phyloP scores from a whole-genome alignment of 2,888 invertebrate genomes.

The Synergus itoensis region DNA sequence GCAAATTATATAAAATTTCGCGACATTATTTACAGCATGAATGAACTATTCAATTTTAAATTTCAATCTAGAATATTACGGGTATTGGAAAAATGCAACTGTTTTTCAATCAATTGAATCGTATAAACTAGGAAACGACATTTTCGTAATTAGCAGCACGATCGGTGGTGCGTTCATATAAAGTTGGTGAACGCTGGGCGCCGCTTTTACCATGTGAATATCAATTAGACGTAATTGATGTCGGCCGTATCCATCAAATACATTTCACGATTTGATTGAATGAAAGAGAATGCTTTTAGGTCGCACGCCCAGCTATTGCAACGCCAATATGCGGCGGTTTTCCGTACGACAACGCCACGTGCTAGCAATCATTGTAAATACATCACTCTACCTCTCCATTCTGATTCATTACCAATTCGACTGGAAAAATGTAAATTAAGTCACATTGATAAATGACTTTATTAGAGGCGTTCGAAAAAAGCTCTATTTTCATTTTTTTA shows the following conservation, averaged over 20 bases:
- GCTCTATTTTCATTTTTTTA: not conserved
- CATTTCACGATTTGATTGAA: slow-evolving; percentile 42
- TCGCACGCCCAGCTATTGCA: not conserved
- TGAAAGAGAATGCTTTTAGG: slow-evolving; percentile 39
- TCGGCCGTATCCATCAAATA: slow-evolving; percentile 50
- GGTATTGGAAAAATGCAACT: not conserved
- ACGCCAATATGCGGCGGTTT: slow-evolving; percentile 30
- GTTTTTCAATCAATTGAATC: slow-evolving; percentile 4
- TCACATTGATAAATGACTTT: slow-evolving; percentile 30
- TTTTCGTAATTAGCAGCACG: slow-evolving; percentile 31
- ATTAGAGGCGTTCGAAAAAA: not conserved
- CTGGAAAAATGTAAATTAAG: slow-evolving; percentile 17
- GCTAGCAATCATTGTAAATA: slow-evolving; percentile 38
- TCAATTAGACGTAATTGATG: slow-evolving; percentile 68
- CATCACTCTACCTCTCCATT: slow-evolving; percentile 13
- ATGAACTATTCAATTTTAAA: not conserved
- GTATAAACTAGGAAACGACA: slow-evolving; percentile 25
- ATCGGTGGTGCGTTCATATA: slow-evolving; percentile 40
- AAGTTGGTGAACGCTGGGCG: slow-evolving; percentile 51
- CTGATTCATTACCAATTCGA: slow-evolving; percentile 33
- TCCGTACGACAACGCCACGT: slow-evolving; percentile 31
- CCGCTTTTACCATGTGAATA: slow-evolving; percentile 58
- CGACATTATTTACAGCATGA: not conserved
- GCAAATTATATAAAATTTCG: not conserved
- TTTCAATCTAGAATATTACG: not conserved